Base-by-base conservation (phyloP, 2,113 vertebrate genomes). In the Barnardius zonarius region DNA sequence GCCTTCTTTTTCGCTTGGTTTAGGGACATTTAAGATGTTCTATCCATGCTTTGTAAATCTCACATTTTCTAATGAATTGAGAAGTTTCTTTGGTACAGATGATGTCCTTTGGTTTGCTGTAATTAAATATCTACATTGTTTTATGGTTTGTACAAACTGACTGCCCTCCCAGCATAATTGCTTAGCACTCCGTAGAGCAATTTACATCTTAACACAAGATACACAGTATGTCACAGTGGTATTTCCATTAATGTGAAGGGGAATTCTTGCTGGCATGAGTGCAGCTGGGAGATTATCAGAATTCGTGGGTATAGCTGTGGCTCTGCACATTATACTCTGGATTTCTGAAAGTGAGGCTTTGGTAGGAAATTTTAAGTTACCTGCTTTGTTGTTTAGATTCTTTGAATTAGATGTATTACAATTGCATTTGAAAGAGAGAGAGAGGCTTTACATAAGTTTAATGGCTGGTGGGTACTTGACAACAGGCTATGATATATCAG, bases 211-310 rank as follows among this genome's bases (percentile, higher is more conserved):
- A 83, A 33, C 49, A 51, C 35, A 55, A 61, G 23, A 55, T 84
- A 15, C 30, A 37, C 4, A 2, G 9, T 61, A 55, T 84, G 33
- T 62, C 69, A 61, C 19, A 63, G 9, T 31, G 43, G 23, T 43
- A 76, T 46, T 80, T 7, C 15, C 1, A 1, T 74, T 59, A 83
- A 84, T 19, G 33, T 0, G 3, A 13, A 39, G n/a, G 20, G 0
- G 0, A 61, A 28, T 84, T 93, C 31, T 35, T 61, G 17, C 16
- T 39, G 39, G 15, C 37, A 44, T 6, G 25, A 59, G 6, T 39
- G n/a, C 30, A 84, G 44, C 51, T 51, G 46, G 72, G 24, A 30
- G 59, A 9, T 75, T 75, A 6, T 10, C 12, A 1, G 7, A 72
- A 52, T 64, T 78, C 6, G n/a, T 61, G 3, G 70, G 39, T 51